A percentile compares a stretch with the other conserved stretches of the same genome.
Conservation (phyloP, 2,113 vertebrate genomes). For the Stegostoma tigrinum region DNA sequence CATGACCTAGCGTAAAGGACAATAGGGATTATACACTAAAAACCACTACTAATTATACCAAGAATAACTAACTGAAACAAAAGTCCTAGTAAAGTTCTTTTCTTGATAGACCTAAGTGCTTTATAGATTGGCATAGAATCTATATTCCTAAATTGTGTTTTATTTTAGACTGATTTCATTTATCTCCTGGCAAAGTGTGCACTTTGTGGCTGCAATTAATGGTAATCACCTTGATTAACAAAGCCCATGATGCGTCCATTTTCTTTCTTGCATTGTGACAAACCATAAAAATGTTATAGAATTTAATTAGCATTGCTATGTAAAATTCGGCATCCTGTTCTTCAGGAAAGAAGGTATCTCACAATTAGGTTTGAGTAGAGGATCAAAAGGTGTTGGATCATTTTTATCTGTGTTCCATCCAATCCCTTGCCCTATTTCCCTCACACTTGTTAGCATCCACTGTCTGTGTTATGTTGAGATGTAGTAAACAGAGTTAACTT, state of each 20-base stretch:
- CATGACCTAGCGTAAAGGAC: constrained; percentile 61
- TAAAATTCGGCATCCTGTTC: background rate
- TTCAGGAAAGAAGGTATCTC: constrained; percentile 42
- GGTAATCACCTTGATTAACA: background rate
- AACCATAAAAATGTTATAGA: background rate
- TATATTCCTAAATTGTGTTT: background rate
- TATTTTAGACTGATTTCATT: background rate
- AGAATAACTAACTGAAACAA: constrained; percentile 55
- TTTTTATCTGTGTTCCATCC: constrained; percentile 49
- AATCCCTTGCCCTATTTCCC: background rate
- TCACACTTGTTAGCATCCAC: constrained; percentile 52
- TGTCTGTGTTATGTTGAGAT: constrained; percentile 59
- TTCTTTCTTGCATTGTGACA: background rate
- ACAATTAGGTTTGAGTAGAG: constrained; percentile 59
- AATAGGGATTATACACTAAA: constrained; percentile 58
- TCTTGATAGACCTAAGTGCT: background rate
- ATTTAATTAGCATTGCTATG: background rate
- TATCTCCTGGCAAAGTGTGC: background rate
- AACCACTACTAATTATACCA: constrained; percentile 57
- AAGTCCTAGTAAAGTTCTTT: background rate
- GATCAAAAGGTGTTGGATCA: constrained; percentile 60
- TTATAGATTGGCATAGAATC: background rate
- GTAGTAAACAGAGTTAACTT: constrained; percentile 67
- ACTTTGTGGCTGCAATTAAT: background rate
- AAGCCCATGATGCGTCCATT: background rate